Evolutionary conservation across 64 coral and sea anemone genomes (phyloP).

Genomic region (Dendronephthya gigantea): DNA sequence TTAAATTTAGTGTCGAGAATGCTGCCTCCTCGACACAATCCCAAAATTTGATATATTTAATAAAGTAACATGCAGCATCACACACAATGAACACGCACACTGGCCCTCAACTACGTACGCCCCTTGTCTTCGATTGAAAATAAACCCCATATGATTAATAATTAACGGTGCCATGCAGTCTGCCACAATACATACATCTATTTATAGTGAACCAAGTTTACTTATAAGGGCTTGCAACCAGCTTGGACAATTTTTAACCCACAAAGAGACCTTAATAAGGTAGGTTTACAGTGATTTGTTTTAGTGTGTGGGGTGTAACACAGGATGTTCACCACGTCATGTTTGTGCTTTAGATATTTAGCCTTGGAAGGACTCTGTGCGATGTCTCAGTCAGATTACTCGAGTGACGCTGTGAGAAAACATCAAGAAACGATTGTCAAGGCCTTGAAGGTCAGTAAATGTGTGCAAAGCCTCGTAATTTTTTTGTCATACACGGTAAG

Average conservation of each 20-base stretch:
- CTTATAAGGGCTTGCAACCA: slow-evolving; percentile 83
- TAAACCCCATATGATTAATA: too few relatives aligned
- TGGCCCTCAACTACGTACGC: too few relatives aligned
- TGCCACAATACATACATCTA: neutral
- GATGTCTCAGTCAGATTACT: slow-evolving; percentile 92
- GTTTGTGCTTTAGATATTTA: slow-evolving; percentile 40
- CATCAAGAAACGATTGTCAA: slow-evolving; percentile 93
- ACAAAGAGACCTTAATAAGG: slow-evolving; percentile 84
- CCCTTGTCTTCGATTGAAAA: too few relatives aligned
- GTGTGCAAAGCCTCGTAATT: neutral
- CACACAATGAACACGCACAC: too few relatives aligned
- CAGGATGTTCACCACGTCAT: neutral
- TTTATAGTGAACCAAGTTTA: slow-evolving; percentile 70
- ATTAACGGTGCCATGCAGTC: too few relatives aligned
- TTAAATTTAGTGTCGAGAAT: too few relatives aligned
- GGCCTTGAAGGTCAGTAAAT: slow-evolving; percentile 79
- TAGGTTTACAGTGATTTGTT: slow-evolving; percentile 9
- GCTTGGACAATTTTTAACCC: slow-evolving; percentile 75
- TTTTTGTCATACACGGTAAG: too few relatives aligned
- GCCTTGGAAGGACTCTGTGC: slow-evolving; percentile 84
- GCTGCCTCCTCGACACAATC: too few relatives aligned
- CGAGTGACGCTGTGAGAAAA: slow-evolving; percentile 85
- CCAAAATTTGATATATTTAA: too few relatives aligned
- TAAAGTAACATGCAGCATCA: too few relatives aligned
- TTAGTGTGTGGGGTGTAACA: neutral